Evolutionary conservation across 2,888 invertebrate species (phyloP).

Genomic region (Lasius fuliginosus): DNA sequence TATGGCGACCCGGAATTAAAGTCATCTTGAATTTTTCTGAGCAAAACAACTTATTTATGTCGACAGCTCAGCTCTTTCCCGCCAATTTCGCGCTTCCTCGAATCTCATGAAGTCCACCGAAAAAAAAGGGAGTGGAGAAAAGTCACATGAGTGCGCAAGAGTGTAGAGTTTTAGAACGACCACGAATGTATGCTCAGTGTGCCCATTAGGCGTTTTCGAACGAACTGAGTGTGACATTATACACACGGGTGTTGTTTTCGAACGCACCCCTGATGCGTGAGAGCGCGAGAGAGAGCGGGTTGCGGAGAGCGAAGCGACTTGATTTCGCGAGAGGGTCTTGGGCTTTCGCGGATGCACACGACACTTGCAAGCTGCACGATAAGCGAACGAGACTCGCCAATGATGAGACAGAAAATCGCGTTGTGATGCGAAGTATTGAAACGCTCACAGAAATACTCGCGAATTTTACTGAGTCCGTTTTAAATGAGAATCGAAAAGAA

Average conservation of each 20-base stretch:
- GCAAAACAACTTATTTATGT: not conserved
- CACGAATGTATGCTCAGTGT: no score
- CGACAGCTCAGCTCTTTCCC: not conserved
- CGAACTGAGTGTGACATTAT: not conserved
- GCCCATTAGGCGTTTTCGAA: not conserved
- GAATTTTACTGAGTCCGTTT: no score
- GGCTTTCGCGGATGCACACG: no score
- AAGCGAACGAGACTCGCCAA: no score
- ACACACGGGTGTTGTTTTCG: slow-evolving; percentile 1
- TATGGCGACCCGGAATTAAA: not conserved
- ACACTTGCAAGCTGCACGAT: no score
- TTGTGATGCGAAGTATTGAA: no score
- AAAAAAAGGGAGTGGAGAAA: not conserved
- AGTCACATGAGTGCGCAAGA: not conserved
- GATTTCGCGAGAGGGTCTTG: no score
- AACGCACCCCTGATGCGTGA: not conserved
- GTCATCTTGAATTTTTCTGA: not conserved
- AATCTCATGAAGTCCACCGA: not conserved
- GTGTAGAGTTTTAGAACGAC: not conserved
- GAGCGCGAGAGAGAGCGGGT: no score
- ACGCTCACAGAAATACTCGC: no score
- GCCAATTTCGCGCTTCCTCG: not conserved
- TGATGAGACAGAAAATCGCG: no score
- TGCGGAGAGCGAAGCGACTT: no score
- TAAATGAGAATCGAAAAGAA: no score